These are phyloP conservation scores for Tragelaphus strepsiceros DNA, from an alignment of 2,113 vertebrate genomes.

Conservation along the genomic window DNA sequence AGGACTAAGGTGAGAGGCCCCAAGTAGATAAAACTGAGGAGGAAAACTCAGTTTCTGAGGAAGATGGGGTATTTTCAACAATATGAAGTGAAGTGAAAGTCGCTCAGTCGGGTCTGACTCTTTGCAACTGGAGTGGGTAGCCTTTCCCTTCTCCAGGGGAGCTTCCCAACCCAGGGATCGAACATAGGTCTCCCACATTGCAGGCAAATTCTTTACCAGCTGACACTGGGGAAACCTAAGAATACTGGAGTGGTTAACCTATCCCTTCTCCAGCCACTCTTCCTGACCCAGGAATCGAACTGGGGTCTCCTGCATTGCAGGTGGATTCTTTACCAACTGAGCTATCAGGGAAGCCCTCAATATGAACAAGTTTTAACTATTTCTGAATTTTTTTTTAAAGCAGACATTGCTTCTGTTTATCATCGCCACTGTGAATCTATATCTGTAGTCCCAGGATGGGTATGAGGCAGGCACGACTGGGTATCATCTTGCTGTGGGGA, in stretches of 20 bases:
- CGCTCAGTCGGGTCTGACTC: not conserved
- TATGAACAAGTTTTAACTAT: not conserved
- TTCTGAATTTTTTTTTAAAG: not conserved
- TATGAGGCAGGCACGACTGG: rapidly evolving
- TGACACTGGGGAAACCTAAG: not conserved
- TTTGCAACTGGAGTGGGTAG: not conserved
- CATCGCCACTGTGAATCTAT: rapidly evolving
- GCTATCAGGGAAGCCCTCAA: not conserved
- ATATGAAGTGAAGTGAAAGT: not conserved
- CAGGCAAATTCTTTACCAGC: not conserved
- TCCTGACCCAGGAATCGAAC: not conserved
- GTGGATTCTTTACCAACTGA: not conserved
- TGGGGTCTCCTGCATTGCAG: not conserved
- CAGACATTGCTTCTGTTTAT: not conserved
- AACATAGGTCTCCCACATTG: not conserved
- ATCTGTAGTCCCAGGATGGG: rapidly evolving
- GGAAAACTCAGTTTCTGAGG: not conserved
- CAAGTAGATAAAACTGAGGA: not conserved
- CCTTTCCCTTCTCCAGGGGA: not conserved
- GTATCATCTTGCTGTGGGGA: not conserved
- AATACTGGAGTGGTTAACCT: not conserved
- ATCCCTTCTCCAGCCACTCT: not conserved
- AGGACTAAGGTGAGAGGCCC: not conserved
- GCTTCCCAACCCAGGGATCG: not conserved
- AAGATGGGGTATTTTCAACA: not conserved